Evolutionary conservation across 2,888 invertebrate genomes (phyloP).

Genomic region (Aromia moschata): DNA sequence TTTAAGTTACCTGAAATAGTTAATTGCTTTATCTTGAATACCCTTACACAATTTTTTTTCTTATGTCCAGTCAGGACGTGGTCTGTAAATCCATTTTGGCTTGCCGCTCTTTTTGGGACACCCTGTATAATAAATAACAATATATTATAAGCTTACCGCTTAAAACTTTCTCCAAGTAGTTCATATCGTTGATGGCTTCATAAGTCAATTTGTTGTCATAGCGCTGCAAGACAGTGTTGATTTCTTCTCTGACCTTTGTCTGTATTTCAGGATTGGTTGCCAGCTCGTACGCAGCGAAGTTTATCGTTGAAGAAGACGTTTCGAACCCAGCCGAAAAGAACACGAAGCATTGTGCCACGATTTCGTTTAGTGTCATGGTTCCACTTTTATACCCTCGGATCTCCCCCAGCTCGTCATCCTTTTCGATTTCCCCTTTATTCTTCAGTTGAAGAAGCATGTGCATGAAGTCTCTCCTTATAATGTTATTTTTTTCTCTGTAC

Average conservation of each 20-base stretch:
- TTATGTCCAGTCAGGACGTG: no score
- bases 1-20: no score
- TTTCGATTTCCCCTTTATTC: constrained; percentile 45
- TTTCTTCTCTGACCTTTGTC: constrained; percentile 36
- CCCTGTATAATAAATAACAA: no score
- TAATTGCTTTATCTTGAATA: no score
- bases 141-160: constrained; percentile 30
- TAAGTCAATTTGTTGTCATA: constrained; percentile 37
- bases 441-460: constrained; percentile 61
- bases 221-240: constrained; percentile 33
- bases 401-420: constrained; percentile 34
- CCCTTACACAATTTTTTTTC: no score
- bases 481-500: constrained; percentile 54
- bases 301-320: constrained; percentile 42
- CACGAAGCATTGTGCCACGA: neutral
- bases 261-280: constrained; percentile 36
- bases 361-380: no score
- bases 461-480: constrained; percentile 64
- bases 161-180: constrained; percentile 39
- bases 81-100: no score
- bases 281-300: constrained; percentile 38
- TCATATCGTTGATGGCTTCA: constrained; percentile 37
- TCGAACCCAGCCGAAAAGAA: constrained; percentile 40
- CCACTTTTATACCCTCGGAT: no score
- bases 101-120: no score